phyloP scores from a whole-genome alignment of 2,113 vertebrate species.

The Eptesicus fuscus region DNA sequence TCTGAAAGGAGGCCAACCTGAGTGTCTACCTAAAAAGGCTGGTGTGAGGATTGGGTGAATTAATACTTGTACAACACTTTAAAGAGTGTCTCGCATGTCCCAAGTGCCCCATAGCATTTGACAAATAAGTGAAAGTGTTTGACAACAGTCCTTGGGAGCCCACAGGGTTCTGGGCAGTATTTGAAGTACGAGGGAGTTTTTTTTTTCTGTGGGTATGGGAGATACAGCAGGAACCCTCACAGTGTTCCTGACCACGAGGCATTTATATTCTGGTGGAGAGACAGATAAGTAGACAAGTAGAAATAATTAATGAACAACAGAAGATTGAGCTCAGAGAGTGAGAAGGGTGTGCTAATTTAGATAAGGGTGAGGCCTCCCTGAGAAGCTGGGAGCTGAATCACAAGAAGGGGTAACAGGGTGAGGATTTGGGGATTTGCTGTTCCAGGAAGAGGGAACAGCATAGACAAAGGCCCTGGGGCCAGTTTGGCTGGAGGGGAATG shows the following conservation, averaged over 20 bases:
- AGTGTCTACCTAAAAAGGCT: background rate
- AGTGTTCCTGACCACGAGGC: background rate
- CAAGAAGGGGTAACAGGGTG: background rate
- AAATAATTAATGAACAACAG: conserved; percentile 6
- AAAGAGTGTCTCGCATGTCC: background rate
- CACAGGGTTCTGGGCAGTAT: background rate
- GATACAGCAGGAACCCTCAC: background rate
- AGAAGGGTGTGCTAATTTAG: background rate
- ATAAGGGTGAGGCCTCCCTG: background rate
- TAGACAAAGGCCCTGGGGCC: background rate
- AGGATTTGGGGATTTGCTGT: background rate
- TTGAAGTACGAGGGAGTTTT: background rate
- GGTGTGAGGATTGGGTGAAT: background rate
- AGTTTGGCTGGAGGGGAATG: background rate
- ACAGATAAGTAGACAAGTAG: background rate
- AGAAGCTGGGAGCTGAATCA: background rate
- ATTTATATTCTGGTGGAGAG: background rate
- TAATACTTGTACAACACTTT: background rate
- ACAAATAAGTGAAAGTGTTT: background rate
- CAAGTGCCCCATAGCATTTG: background rate
- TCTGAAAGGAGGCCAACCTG: background rate
- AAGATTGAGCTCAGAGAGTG: background rate
- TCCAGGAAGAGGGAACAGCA: background rate
- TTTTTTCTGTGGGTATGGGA: background rate
- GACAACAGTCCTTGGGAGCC: background rate